Base-by-base conservation (phyloP, 2,113 vertebrate species). In the Numida meleagris region DNA sequence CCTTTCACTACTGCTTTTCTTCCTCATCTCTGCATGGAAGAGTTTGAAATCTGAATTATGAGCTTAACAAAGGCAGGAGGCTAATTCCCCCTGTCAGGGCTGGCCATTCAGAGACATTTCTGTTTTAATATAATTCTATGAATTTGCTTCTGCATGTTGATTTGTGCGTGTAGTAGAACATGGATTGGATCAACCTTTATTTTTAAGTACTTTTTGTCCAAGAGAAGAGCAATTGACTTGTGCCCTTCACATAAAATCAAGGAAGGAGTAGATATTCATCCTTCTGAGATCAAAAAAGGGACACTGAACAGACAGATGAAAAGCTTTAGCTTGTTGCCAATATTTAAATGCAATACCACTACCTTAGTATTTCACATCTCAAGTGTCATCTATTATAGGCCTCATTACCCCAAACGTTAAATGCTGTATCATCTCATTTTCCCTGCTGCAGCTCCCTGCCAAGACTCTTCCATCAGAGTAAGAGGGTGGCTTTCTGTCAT, bases 361-460 rank as follows among this genome's bases (percentile, higher is more conserved):
- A 95, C 96, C 93, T 92, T 68, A 88, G 94, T 85, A 91, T 96
- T 96, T 93, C 74, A 91, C 93, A 94, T 93, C 96, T 97, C 96
- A 89, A 97, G 96, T 97, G 96, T 95, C 97, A 90, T 95, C 97
- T 94, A 79, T 97, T 96, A 96, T 91, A 95, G 95, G 96, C 97
- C 96, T 97, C 98, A 95, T 97, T 96, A 96, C 97, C 96, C 96
- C 94, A 90, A 92, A 92, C 86, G 70, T 96, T 96, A 95, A 94
- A 94, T 66, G 93, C 92, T 81, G 82, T 75, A 93, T 89, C 91
- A 78, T 95, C 94, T 96, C 82, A 78, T 94, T 95, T 94, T 96
- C 88, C 70, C 91, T 90, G 80, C 79, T 46, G 27, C 55, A 88
- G 86, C 84, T 95, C 93, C 90, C 91, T 89, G 94, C 89, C 96